phyloP scores from a whole-genome alignment of 2,888 invertebrate species.

The Trichacis sp. region DNA sequence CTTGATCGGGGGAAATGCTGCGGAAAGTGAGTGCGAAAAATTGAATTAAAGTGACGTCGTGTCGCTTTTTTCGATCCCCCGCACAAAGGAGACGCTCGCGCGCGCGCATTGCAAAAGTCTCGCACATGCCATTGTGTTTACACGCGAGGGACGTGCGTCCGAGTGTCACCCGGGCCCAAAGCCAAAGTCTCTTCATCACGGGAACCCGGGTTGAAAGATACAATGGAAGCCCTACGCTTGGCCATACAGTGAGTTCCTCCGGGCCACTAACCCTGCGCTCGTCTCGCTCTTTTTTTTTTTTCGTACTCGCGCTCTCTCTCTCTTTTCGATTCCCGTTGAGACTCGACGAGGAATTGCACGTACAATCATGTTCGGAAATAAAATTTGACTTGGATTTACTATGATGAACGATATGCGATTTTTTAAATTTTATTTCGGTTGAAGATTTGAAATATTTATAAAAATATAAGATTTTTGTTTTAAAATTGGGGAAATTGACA shows the following conservation, averaged over 20 bases:
- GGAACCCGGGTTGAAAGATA: neutral
- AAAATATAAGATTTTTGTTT: too few species aligned
- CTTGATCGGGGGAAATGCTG: neutral
- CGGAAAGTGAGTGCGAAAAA: neutral
- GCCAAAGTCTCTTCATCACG: constrained; percentile 3
- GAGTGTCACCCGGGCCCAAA: constrained; percentile 23
- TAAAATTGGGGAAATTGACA: too few species aligned
- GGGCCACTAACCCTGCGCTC: too few species aligned
- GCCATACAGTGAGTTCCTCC: constrained; percentile 26
- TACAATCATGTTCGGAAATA: too few species aligned
- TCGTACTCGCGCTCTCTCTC: too few species aligned
- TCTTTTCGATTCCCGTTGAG: too few species aligned
- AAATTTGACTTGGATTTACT: too few species aligned
- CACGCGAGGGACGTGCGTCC: constrained; percentile 14
- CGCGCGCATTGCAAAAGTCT: constrained; percentile 16
- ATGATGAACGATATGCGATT: too few species aligned
- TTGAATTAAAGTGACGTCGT: neutral
- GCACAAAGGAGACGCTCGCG: constrained; percentile 22
- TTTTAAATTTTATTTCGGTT: too few species aligned
- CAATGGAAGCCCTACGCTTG: constrained; percentile 33
- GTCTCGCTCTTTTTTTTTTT: too few species aligned
- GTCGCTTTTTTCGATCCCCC: neutral
- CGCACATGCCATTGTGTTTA: constrained; percentile 40
- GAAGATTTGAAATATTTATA: too few species aligned
- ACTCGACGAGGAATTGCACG: too few species aligned